phyloP scores from a whole-genome alignment of 2,888 invertebrate genomes.

The Amiota mariae region DNA sequence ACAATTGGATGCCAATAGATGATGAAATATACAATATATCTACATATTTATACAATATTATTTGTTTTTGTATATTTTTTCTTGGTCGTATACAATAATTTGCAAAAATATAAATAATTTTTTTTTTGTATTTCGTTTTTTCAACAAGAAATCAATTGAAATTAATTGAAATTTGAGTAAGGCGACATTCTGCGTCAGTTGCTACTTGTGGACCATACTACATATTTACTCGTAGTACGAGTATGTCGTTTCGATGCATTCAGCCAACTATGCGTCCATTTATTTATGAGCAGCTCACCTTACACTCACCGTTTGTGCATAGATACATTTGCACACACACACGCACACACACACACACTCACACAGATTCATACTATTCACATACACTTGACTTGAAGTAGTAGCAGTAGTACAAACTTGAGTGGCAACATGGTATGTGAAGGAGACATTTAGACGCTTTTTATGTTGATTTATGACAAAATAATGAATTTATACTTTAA shows the following conservation, averaged over 20 bases:
- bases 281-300: not conserved
- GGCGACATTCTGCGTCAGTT: not conserved
- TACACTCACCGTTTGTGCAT: conserved; percentile 1
- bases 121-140: not conserved
- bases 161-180: conserved; percentile 23
- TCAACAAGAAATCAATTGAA: conserved; percentile 17
- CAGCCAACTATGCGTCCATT: not conserved
- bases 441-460: conserved; percentile 15
- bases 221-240: too few species aligned
- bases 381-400: conserved; percentile 9
- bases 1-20: too few species aligned
- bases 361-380: not conserved
- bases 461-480: conserved; percentile 12
- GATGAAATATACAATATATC: not conserved
- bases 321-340: not conserved
- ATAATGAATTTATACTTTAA: conserved; percentile 5
- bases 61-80: not conserved
- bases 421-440: conserved; percentile 7
- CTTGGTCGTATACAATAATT: not conserved
- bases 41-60: not conserved
- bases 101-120: not conserved
- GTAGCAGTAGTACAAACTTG: not conserved
- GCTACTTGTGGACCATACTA: not conserved
- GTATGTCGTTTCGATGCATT: not conserved
- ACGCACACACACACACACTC: not conserved